Percentiles rank a stretch among this genome's conserved stretches.
phyloP scores from a whole-genome alignment of 2,797 vertebrate species.

The Tokudaia muenninki region DNA sequence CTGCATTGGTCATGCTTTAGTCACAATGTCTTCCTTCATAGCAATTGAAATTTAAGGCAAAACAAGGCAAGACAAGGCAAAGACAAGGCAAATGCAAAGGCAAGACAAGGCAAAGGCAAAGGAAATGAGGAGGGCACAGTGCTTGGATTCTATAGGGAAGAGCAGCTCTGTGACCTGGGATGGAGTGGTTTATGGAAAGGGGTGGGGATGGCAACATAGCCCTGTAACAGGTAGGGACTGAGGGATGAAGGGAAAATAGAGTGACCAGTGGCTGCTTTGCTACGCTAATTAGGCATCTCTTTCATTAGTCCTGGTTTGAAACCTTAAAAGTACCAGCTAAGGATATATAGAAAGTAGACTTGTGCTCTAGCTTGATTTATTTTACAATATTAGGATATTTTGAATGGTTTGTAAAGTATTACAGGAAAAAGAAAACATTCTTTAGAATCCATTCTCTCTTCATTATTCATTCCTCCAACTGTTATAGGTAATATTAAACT shows the following conservation, averaged over 20 bases:
- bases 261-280: not conserved
- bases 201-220: not conserved
- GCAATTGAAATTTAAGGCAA: not conserved
- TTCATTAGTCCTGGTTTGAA: not conserved
- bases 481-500: too few species aligned
- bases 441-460: not conserved
- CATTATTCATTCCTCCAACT: not conserved
- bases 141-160: not conserved
- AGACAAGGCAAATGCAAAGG: too few species aligned
- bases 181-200: not conserved
- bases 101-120: too few species aligned
- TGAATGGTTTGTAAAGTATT: not conserved
- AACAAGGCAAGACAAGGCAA: too few species aligned
- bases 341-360: not conserved
- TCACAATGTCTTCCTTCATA: too few species aligned
- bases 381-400: not conserved
- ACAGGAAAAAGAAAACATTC: not conserved
- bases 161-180: accelerated
- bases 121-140: not conserved
- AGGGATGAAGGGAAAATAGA: not conserved
- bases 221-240: not conserved
- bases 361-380: not conserved
- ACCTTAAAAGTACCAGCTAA: not conserved
- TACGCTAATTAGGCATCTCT: not conserved
- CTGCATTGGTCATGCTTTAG: not conserved